Conservation (phyloP, 2,113 vertebrate genomes). For the Agelaius tricolor region DNA sequence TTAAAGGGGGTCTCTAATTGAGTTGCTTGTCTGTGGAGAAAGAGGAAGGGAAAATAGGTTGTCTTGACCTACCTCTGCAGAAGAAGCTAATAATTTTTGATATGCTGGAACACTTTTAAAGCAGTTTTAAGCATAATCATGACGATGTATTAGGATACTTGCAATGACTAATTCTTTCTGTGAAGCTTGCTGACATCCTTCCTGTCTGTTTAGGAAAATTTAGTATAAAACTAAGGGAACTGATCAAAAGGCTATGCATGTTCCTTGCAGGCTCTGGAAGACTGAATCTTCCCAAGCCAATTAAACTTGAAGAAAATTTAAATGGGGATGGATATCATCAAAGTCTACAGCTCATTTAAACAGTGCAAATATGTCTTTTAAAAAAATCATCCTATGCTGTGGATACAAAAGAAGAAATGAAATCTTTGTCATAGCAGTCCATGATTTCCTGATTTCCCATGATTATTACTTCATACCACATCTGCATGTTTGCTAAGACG, state of each 20-base stretch:
- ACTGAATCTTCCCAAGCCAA: neutral
- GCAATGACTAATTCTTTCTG: neutral
- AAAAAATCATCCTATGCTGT: neutral
- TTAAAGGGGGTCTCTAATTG: neutral
- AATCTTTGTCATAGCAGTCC: neutral
- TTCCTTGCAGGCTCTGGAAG: neutral
- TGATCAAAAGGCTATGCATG: neutral
- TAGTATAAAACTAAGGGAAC: neutral
- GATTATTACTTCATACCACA: neutral
- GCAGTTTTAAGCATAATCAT: neutral
- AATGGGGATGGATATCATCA: neutral
- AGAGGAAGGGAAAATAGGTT: neutral
- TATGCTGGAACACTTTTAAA: neutral
- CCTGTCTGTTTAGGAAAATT: neutral
- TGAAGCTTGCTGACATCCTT: neutral
- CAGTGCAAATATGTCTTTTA: neutral
- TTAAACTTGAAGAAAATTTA: neutral
- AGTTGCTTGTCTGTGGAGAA: neutral
- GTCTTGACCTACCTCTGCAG: slow-evolving; percentile 1
- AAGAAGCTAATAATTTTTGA: neutral
- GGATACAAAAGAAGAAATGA: neutral
- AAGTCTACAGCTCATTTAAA: neutral
- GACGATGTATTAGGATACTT: neutral
- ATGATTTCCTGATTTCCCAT: neutral
- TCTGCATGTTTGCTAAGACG: neutral